Conservation (phyloP, 2,888 invertebrate species). For the Heliothis peltigera region DNA sequence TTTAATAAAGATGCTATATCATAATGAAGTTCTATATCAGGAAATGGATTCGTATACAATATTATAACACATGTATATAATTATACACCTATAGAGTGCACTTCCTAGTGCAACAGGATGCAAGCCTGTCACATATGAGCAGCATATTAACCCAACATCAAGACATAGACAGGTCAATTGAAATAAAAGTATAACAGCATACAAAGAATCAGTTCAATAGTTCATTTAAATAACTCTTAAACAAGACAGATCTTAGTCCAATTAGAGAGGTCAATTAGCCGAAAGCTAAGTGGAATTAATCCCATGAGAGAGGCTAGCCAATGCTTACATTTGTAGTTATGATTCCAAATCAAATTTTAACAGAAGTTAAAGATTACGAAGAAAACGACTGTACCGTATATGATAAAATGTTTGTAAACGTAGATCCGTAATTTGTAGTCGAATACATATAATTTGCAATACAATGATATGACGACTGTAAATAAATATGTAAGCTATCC, state of each 20-base stretch:
- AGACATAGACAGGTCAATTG: constrained; percentile 19
- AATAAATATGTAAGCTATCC: no score
- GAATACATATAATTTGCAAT: no score
- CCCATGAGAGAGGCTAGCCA: background rate
- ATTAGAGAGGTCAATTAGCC: constrained; percentile 41
- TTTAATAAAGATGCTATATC: no score
- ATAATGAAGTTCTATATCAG: no score
- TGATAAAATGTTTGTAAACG: background rate
- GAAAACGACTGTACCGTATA: no score
- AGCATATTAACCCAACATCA: constrained; percentile 45
- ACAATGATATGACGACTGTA: no score
- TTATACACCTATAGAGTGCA: background rate
- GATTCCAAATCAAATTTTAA: background rate
- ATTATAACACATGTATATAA: no score
- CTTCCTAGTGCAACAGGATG: constrained; percentile 48
- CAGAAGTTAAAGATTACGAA: no score
- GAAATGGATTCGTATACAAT: no score
- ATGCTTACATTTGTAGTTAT: background rate
- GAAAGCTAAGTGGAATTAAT: constrained; percentile 24
- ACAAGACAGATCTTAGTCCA: constrained; percentile 25
- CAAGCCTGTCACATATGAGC: constrained; percentile 38
- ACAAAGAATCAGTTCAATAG: background rate
- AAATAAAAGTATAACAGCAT: background rate
- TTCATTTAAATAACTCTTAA: constrained; percentile 5
- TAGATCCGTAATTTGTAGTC: no score